phyloP scores from a whole-genome alignment of 2,888 invertebrate genomes.

The Lasioglossum zephyrum region DNA sequence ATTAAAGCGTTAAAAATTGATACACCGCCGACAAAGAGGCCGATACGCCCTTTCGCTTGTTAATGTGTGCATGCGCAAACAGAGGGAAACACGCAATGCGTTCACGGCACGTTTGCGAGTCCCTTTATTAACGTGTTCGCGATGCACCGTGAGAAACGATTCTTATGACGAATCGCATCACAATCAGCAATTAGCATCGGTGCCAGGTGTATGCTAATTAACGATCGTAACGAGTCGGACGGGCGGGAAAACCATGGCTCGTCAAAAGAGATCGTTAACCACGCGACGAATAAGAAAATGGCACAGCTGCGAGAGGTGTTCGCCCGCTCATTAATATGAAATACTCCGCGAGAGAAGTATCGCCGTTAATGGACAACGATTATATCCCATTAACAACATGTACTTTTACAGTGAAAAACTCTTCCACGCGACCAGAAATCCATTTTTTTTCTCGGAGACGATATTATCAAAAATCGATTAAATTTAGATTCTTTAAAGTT shows the following conservation, averaged over 20 bases:
- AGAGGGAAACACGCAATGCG: neutral
- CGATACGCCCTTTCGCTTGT: neutral
- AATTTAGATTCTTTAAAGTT: too few species aligned
- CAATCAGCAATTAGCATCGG: conserved; percentile 62
- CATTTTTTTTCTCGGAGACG: neutral
- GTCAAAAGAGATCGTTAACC: conserved; percentile 39
- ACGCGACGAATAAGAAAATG: conserved; percentile 28
- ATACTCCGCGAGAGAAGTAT: neutral
- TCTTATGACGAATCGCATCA: conserved; percentile 52
- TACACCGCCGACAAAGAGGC: neutral
- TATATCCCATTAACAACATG: neutral
- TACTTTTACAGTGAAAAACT: conserved; percentile 7
- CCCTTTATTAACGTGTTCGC: conserved; percentile 26
- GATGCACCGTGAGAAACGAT: conserved; percentile 49
- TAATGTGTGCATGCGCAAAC: neutral
- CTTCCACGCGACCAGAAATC: neutral
- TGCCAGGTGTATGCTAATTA: conserved; percentile 56
- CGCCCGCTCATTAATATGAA: conserved; percentile 34
- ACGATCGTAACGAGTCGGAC: conserved; percentile 43
- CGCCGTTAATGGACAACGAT: conserved; percentile 12
- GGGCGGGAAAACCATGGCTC: conserved; percentile 18
- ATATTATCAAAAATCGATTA: too few species aligned
- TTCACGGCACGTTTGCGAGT: neutral
- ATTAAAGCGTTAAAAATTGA: neutral
- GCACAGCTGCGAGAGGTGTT: conserved; percentile 25